Base-by-base conservation (phyloP, 2,797 vertebrate genomes). In the Fistularia commersonii region DNA sequence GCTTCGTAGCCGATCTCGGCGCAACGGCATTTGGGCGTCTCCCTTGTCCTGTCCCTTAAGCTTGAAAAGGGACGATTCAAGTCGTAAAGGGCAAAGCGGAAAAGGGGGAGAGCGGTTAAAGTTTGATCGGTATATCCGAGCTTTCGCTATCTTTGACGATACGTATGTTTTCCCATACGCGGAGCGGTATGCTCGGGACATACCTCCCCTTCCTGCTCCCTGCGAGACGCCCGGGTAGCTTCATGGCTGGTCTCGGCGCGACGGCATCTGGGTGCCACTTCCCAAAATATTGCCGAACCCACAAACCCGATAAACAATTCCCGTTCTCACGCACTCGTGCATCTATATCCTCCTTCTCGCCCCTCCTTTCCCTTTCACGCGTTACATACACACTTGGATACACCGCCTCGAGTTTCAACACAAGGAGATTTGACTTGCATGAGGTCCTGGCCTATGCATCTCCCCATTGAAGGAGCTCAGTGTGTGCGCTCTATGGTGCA, bases 381-480 rank as follows among this genome's bases (percentile, higher is more conserved):
- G 48, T 53, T 37, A 14, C 64, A 51, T 59, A 60, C 51, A 64
- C 44, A 40, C 57, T 33, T 52, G 32, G 48, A 73, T 61, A 49
- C 37, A 33, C 54, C 59, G 58, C 67, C 51, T 80, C 52, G 48
- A 57, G 69, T 80, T 79, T 79, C 57, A 63, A 80, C 49, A 73
- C 74, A 35, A 60, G 68, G 62, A 69, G 71, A 88, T 90, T 82
- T 36, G 12, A 82, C 37, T 79, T 82, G 79, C 83, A 77, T 82
- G 80, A 89, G 80, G 67, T 84, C 73, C 59, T 74, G 77, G 70
- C 74, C 80, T 76, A 61, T 83, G 77, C 74, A 61, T 82, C 74
- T 70, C 76, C 74, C 71, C 68, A 69, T 84, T 80, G 81, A 70
- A 74, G 76, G 45, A 69, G 66, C 64, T 68, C 44, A 7, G 32